Base-by-base conservation (phyloP, 2,113 vertebrate genomes). In the Rousettus leschenaultii region DNA sequence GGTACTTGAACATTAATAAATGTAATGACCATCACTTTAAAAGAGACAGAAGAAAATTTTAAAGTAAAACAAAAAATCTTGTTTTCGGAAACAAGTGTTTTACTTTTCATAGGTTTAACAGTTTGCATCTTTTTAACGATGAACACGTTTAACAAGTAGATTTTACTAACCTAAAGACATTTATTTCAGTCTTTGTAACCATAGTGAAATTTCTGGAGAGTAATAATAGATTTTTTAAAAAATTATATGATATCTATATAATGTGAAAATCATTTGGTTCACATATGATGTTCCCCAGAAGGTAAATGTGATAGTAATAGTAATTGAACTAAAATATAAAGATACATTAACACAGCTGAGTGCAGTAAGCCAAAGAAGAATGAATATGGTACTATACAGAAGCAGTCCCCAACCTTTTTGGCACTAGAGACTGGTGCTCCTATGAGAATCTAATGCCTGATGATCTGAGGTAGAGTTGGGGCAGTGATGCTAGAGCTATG, bases 141-240 rank as follows among this genome's bases (percentile, higher is more conserved):
- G 51, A 87, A 94, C 91, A 91, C 45, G 5, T 86, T 92, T 95
- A 51, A 70, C 22, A 19, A 73, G 55, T 89, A 91, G 43, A 65
- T 65, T 95, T 96, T 90, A 92, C 5, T 93, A 94, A 82, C 63
- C 83, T 45, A 74, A 45, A 91, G 94, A 85, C 21, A 51, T 33
- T 38, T 85, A 55, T 88, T 89, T 96, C 45, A 84, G 2, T 89
- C 38, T 92, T 82, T 94, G 3, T 83, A 73, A 89, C 55, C 5
- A 14, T 75, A 86, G 85, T 86, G 14, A 90, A 48, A 86, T 82
- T 82, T 89, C 12, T 74, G 19, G 28, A 26, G 15, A 73, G 14
- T 75, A 73, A 68, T 71, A 28, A 71, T 86, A 89, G 30, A 38
- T 73, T 48, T 35, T 40, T 11, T 0, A n/a, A 82, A 77, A 73